These are phyloP conservation scores for Catharus fuscescens DNA, from an alignment of 2,113 vertebrate genomes.

Conservation along the genomic window DNA sequence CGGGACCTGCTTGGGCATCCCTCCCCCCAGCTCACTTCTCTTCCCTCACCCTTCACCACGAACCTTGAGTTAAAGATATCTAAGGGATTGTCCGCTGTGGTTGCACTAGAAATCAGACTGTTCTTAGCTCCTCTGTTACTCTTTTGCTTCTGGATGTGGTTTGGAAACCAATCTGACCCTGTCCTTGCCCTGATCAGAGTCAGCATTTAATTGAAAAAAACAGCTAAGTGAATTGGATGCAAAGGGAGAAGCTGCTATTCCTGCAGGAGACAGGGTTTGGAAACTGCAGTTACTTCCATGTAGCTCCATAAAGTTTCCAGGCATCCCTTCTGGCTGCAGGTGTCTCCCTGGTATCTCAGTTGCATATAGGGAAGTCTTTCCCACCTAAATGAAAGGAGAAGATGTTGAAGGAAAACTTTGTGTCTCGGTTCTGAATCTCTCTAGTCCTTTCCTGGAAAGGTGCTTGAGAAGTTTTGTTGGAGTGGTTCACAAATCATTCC, in stretches of 20 bases:
- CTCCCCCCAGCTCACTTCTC: not conserved
- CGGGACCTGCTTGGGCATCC: slow-evolving; percentile 42
- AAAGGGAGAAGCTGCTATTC: slow-evolving; percentile 63
- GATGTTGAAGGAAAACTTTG: not conserved
- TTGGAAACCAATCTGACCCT: slow-evolving; percentile 22
- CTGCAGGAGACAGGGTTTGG: slow-evolving; percentile 25
- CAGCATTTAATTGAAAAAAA: not conserved
- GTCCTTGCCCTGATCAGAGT: slow-evolving; percentile 11
- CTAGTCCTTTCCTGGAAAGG: not conserved
- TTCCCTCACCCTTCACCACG: not conserved
- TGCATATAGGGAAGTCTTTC: not conserved
- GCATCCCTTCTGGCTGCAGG: slow-evolving; percentile 38
- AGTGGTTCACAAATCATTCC: not conserved
- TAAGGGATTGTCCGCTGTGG: slow-evolving; percentile 42
- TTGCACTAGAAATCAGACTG: slow-evolving; percentile 58
- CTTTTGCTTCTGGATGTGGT: slow-evolving; percentile 39
- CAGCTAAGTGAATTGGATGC: not conserved
- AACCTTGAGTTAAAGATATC: slow-evolving; percentile 24
- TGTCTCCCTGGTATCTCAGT: slow-evolving; percentile 34
- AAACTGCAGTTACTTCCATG: not conserved
- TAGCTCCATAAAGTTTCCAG: slow-evolving; percentile 5
- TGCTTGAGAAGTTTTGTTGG: not conserved
- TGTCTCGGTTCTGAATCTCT: not conserved
- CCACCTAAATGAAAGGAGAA: not conserved
- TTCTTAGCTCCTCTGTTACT: slow-evolving; percentile 42